Percentiles rank a stretch among this genome's conserved stretches.
phyloP scores from a whole-genome alignment of 2,797 vertebrate genomes.

The Botia kubotai region DNA sequence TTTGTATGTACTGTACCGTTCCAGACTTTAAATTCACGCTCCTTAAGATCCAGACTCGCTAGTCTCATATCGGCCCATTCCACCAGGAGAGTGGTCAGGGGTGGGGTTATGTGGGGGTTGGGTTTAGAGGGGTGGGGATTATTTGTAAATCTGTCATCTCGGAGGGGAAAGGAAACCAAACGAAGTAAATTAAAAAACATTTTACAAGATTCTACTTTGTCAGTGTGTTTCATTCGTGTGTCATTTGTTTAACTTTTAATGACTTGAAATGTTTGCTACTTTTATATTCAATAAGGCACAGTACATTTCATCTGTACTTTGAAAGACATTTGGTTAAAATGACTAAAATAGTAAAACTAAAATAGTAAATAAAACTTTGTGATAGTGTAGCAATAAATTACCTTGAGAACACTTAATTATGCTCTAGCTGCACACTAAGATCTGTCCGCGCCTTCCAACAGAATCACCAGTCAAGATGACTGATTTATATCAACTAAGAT shows the following conservation, averaged over 20 bases:
- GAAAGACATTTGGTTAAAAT: too few relatives aligned
- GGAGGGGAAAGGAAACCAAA: slow-evolving; percentile 63
- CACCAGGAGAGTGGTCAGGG: slow-evolving; percentile 57
- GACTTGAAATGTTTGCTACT: too few relatives aligned
- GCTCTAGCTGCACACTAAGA: too few relatives aligned
- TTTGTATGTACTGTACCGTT: slow-evolving; percentile 68
- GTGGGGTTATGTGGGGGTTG: slow-evolving; percentile 20
- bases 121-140: slow-evolving; percentile 53
- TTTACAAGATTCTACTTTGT: slow-evolving; percentile 76
- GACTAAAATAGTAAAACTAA: too few relatives aligned
- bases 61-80: slow-evolving; percentile 75
- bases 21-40: slow-evolving; percentile 53
- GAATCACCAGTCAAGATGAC: too few relatives aligned
- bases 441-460: too few relatives aligned
- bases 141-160: slow-evolving; percentile 78
- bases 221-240: slow-evolving; percentile 53
- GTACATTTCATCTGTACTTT: too few relatives aligned
- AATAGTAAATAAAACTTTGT: too few relatives aligned
- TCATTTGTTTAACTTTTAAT: background rate
- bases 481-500: too few relatives aligned
- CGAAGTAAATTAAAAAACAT: slow-evolving; percentile 76
- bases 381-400: too few relatives aligned
- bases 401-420: too few relatives aligned
- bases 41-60: slow-evolving; percentile 67
- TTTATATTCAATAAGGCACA: too few relatives aligned